Conservation (phyloP, 2,113 vertebrate species). For the Naja naja region DNA sequence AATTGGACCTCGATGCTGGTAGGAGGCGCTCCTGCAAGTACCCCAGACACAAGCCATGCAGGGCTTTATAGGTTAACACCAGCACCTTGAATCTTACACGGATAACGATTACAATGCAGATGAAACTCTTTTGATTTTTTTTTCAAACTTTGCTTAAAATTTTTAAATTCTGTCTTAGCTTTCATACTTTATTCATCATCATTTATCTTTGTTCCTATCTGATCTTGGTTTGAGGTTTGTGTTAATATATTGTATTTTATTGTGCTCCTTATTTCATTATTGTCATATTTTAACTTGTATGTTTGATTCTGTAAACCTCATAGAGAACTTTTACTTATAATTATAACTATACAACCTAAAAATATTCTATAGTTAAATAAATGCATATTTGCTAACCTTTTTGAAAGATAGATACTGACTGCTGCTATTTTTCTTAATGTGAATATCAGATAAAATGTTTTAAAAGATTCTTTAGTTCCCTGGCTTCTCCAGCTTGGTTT, state of each 20-base stretch:
- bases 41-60: too few species aligned
- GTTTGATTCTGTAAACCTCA: background rate
- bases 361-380: background rate
- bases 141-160: background rate
- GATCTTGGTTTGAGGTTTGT: background rate
- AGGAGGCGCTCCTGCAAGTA: too few species aligned
- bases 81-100: too few species aligned
- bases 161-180: background rate
- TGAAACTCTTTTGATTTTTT: background rate
- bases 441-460: background rate
- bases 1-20: too few species aligned
- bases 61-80: too few species aligned
- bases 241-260: background rate
- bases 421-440: background rate
- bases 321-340: background rate
- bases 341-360: background rate
- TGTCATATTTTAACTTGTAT: background rate
- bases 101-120: background rate
- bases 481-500: too few species aligned
- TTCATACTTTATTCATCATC: background rate
- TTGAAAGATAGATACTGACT: background rate
- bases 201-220: background rate
- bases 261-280: background rate
- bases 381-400: background rate
- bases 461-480: too few species aligned